A percentile compares a stretch with the other conserved stretches of the same genome.
These are phyloP conservation scores for Hecatera dysodea DNA, from an alignment of 2,888 invertebrate genomes.

Conservation along the genomic window DNA sequence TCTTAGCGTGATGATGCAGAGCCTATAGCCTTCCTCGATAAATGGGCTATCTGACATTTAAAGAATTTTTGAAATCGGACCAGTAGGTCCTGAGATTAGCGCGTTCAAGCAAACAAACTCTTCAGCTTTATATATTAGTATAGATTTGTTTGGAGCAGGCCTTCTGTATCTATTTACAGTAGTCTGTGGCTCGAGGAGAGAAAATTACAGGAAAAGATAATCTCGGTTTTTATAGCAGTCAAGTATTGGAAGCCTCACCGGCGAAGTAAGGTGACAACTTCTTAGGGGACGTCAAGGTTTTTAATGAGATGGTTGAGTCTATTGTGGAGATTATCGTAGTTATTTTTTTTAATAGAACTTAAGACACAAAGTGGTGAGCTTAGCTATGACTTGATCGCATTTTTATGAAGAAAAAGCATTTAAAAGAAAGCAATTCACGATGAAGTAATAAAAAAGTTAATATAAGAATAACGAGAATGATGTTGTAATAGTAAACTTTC, in stretches of 20 bases:
- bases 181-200: slow-evolving; percentile 51
- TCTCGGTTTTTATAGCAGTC: slow-evolving; percentile 72
- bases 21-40: no score
- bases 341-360: slow-evolving; percentile 8
- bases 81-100: no score
- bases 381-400: background rate
- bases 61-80: no score
- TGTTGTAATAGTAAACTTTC: no score
- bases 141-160: background rate
- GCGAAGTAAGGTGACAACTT: slow-evolving; percentile 64
- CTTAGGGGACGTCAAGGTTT: slow-evolving; percentile 30
- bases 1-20: no score
- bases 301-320: slow-evolving; percentile 52
- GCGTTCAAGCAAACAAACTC: no score
- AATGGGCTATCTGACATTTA: no score
- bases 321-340: slow-evolving; percentile 15
- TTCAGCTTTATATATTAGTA: no score
- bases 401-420: no score
- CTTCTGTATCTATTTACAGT: background rate
- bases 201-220: slow-evolving; percentile 76
- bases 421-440: background rate
- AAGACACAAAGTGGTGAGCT: background rate
- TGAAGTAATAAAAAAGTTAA: no score
- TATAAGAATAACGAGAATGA: background rate
- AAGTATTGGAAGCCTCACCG: slow-evolving; percentile 70